Evolutionary conservation across 2,888 invertebrate species (phyloP).

Genomic region (Acleris holmiana): DNA sequence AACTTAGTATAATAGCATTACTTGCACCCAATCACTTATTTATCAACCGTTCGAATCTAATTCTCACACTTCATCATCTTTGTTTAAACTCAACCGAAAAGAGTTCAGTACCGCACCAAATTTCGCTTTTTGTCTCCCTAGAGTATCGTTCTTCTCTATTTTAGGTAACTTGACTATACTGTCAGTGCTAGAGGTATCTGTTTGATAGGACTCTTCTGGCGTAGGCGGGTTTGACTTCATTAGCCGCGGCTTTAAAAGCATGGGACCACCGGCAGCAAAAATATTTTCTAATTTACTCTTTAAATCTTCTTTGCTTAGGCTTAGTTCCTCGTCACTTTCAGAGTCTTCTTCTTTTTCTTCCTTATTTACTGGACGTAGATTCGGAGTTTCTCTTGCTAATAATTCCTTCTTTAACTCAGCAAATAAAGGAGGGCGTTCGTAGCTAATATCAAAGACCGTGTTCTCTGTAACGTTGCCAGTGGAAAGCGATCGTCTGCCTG

Average conservation of each 20-base stretch:
- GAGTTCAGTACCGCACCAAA: conserved; percentile 75
- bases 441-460: conserved; percentile 49
- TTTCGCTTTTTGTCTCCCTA: conserved; percentile 72
- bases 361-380: conserved; percentile 55
- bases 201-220: conserved; percentile 67
- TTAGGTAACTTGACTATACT: conserved; percentile 68
- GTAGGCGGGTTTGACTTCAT: conserved; percentile 72
- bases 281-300: conserved; percentile 74
- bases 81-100: conserved; percentile 68
- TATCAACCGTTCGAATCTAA: no score
- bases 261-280: conserved; percentile 68
- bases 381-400: conserved; percentile 56
- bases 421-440: conserved; percentile 59
- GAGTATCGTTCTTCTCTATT: conserved; percentile 75
- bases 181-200: conserved; percentile 65
- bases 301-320: conserved; percentile 68
- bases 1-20: no score
- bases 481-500: conserved; percentile 65
- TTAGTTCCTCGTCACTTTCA: conserved; percentile 56
- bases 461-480: conserved; percentile 63
- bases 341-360: conserved; percentile 49
- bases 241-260: conserved; percentile 60
- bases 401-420: conserved; percentile 71
- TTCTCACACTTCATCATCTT: conserved; percentile 64
- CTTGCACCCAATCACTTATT: no score